phyloP scores from a whole-genome alignment of 2,797 vertebrate species.

The Zalophus californianus region DNA sequence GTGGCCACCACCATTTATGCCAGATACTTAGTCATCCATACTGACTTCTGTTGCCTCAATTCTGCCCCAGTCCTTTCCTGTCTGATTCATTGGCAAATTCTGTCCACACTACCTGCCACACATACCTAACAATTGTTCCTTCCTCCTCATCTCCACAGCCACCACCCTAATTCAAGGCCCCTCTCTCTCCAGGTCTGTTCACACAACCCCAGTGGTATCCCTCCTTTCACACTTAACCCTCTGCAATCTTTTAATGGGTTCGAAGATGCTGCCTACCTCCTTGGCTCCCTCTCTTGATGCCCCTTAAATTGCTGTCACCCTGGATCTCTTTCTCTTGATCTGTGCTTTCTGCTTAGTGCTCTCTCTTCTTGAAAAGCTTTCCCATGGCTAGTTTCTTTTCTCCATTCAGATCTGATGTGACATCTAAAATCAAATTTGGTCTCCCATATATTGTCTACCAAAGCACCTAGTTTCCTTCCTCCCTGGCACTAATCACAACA shows the following conservation, averaged over 20 bases:
- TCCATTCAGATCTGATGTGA: neutral
- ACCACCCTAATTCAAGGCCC: neutral
- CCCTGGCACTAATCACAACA: neutral
- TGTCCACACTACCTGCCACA: neutral
- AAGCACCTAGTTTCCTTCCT: constrained; percentile 18
- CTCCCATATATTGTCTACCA: neutral
- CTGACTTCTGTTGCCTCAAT: neutral
- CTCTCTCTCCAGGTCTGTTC: neutral
- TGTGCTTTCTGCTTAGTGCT: neutral
- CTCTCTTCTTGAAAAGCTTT: constrained; percentile 12
- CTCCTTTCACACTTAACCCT: neutral
- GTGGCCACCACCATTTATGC: neutral
- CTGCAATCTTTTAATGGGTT: constrained; percentile 19
- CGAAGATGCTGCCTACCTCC: neutral
- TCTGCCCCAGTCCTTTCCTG: neutral
- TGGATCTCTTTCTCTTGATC: neutral
- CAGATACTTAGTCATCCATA: neutral
- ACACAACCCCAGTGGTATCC: too few relatives aligned
- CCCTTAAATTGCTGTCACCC: neutral
- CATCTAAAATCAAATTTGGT: neutral
- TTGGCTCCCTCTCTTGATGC: neutral
- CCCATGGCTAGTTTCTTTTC: neutral
- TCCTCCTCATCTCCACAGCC: neutral
- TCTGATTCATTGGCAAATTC: constrained; percentile 38
- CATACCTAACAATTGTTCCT: neutral